Evolutionary conservation across 2,797 vertebrate genomes (phyloP), one percentile per base, ranked within the genome.

Genomic region (Sparus aurata): DNA sequence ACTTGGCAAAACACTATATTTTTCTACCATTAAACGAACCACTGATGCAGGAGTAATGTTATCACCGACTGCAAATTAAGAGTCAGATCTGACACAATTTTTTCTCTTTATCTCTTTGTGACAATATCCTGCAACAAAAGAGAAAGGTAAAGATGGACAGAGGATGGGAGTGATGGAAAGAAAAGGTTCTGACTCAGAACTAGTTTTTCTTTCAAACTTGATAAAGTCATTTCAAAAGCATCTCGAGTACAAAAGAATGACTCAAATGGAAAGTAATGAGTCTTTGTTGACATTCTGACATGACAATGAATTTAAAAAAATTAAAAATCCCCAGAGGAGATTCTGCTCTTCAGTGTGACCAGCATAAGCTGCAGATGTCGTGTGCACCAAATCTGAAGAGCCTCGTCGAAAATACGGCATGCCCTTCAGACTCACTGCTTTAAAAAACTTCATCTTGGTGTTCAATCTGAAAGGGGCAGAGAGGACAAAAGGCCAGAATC

Each of bases 401-500:
- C 27, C 38, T 58, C 0, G 1, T 53, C 20, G 27, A 74, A 74
- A 80, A 64, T 47, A 57, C 54, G 58, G 47, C 64, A 64, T 54
- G 75, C 70, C 80, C 77, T 79, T 86, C 69, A 64, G 47, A 69
- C 50, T 73, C 13, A 18, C 61, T 55, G 49, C 61, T 75, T 79
- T 58, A 41, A 80, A 38, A 79, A 81, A 52, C 16, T 25, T 80
- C 18, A 75, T 82, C 75, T 68, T 16, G 25, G n/a, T 49, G 27
- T 76, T 83, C 77, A 64, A 74, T 73, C 62, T 81, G 45, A 78
- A 85, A 77, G 79, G 66, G 38, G 43, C 46, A 60, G 25, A 43
- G 12, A 67, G 69, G 62, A 82, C 66, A 68, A 87, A 80, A 85
- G 69, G 71, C 15, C 59, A 64, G 13, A 7, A 30, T 64, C 38